These are phyloP conservation scores for Phorcus lineatus DNA, from an alignment of 2,888 invertebrate species.

Conservation along the genomic window DNA sequence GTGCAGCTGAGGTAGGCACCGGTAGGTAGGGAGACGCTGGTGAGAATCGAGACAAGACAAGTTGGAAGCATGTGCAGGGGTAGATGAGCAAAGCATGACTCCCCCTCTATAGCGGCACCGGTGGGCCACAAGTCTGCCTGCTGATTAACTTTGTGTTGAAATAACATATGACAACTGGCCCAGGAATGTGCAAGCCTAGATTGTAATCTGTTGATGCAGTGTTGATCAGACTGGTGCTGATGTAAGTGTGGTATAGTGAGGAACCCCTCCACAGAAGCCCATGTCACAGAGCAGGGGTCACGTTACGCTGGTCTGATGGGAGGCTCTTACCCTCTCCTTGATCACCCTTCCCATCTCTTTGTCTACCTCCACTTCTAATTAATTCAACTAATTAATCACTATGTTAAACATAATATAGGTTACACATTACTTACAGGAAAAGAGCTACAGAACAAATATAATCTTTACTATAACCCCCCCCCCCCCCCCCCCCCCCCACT, in stretches of 20 bases:
- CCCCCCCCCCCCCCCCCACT: too few relatives aligned
- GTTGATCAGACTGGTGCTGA: neutral
- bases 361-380: neutral
- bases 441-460: too few relatives aligned
- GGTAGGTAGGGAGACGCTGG: neutral
- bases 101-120: neutral
- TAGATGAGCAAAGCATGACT: slow-evolving; percentile 11
- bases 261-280: neutral
- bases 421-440: too few relatives aligned
- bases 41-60: slow-evolving; percentile 9
- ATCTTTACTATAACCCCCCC: too few relatives aligned
- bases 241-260: neutral
- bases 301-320: slow-evolving; percentile 15
- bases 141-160: slow-evolving; percentile 2
- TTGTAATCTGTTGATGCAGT: neutral
- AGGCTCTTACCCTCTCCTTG: neutral
- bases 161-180: neutral
- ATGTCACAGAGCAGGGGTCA: neutral
- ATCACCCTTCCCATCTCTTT: neutral
- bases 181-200: neutral
- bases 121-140: neutral
- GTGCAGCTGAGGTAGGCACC: too few relatives aligned
- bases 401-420: too few relatives aligned
- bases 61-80: slow-evolving; percentile 14
- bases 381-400: neutral